Evolutionary conservation across 2,888 invertebrate genomes (phyloP).

Genomic region (Pheosia gnoma): DNA sequence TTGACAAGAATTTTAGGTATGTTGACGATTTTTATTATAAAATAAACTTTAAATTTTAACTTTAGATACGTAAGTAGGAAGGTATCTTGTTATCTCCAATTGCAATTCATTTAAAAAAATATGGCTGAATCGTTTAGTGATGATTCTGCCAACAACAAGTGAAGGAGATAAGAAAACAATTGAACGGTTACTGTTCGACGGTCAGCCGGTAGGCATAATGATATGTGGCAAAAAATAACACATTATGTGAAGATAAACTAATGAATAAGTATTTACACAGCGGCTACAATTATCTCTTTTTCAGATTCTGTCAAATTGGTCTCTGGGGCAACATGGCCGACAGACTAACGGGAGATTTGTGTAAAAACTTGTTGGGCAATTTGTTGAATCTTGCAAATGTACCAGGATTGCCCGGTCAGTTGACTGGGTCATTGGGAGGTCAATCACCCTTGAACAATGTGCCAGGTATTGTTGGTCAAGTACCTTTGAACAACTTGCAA

Average conservation of each 20-base stretch:
- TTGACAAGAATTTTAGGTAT: conserved; percentile 72
- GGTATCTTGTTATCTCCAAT: too few species aligned
- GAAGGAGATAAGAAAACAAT: too few species aligned
- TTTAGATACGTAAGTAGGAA: too few species aligned
- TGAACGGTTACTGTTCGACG: too few species aligned
- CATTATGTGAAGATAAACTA: too few species aligned
- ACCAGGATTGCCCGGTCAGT: conserved; percentile 34
- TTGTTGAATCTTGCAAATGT: conserved; percentile 50
- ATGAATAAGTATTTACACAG: too few species aligned
- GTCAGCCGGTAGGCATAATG: too few species aligned
- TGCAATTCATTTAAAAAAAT: too few species aligned
- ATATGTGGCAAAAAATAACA: too few species aligned
- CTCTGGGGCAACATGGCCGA: conserved; percentile 87
- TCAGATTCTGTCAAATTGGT: conserved; percentile 87
- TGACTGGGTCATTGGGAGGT: conserved; percentile 6
- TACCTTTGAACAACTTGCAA: background rate
- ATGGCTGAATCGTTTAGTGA: too few species aligned
- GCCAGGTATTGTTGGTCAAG: background rate
- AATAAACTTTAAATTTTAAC: too few species aligned
- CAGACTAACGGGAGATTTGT: conserved; percentile 81
- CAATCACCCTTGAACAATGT: background rate
- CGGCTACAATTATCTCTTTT: conserved; percentile 23
- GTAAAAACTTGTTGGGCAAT: conserved; percentile 70
- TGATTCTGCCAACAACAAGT: too few species aligned
- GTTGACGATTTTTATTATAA: conserved; percentile 1